A percentile compares a stretch with the other conserved stretches of the same genome.
Evolutionary conservation across 2,888 invertebrate species (phyloP).

Genomic region (Xylota sylvarum): DNA sequence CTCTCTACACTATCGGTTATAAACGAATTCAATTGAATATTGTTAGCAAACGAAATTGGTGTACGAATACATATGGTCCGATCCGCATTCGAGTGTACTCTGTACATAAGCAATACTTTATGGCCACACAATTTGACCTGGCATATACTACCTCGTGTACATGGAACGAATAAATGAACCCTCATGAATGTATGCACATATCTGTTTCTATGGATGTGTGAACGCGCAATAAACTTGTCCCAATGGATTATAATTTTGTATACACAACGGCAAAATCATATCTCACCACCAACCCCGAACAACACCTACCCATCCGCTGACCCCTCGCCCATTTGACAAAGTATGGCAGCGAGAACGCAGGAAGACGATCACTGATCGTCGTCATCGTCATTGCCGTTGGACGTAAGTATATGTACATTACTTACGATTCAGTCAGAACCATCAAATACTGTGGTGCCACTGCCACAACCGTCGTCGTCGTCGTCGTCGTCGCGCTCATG

Average conservation of each 20-base stretch:
- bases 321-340: constrained; percentile 16
- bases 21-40: constrained; percentile 73
- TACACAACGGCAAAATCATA: constrained; percentile 62
- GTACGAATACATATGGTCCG: constrained; percentile 41
- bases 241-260: constrained; percentile 54
- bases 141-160: constrained; percentile 23
- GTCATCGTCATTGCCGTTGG: background rate
- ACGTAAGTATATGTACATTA: constrained; percentile 30
- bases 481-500: constrained; percentile 39
- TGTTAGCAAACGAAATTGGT: constrained; percentile 69
- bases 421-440: constrained; percentile 62
- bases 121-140: constrained; percentile 74
- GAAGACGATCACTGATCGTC: constrained; percentile 24
- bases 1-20: constrained; percentile 20
- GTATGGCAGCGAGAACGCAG: constrained; percentile 6
- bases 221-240: constrained; percentile 70
- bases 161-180: constrained; percentile 36
- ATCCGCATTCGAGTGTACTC: constrained; percentile 29
- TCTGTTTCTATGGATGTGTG: constrained; percentile 41
- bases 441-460: constrained; percentile 29
- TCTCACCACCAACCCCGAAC: constrained; percentile 72
- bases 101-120: constrained; percentile 47
- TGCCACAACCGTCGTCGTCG: background rate
- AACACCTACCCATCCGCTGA: constrained; percentile 22
- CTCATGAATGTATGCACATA: constrained; percentile 39